A percentile compares a stretch with the other conserved stretches of the same genome.
These are phyloP conservation scores for Cirrhinus molitorella DNA, from an alignment of 2,797 vertebrate species.

Conservation along the genomic window DNA sequence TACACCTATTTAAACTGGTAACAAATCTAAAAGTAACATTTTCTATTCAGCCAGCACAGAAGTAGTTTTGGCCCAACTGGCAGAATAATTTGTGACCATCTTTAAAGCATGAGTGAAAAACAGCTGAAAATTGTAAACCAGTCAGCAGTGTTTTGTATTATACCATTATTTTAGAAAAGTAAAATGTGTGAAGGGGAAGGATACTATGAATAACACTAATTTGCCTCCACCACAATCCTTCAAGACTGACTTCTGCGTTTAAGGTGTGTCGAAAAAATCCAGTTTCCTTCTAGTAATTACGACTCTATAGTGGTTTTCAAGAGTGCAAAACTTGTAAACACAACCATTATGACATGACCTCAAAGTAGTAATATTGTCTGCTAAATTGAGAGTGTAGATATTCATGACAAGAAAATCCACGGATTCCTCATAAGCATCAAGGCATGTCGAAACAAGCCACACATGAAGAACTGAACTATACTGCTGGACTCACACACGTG, in stretches of 20 bases:
- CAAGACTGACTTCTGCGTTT: not conserved
- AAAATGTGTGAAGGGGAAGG: not conserved
- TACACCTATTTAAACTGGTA: not conserved
- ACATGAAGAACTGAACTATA: slow-evolving; percentile 14
- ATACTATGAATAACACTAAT: not conserved
- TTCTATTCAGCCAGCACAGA: not conserved
- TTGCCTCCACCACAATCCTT: not conserved
- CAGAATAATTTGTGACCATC: not conserved
- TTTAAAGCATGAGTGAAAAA: not conserved
- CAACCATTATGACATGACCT: not conserved
- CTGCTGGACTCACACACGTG: not conserved
- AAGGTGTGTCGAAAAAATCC: not conserved
- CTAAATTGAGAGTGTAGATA: not conserved
- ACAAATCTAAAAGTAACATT: not conserved
- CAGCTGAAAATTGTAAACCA: not conserved
- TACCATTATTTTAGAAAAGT: not conserved
- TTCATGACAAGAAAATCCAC: slow-evolving; percentile 25
- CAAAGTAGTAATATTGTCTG: not conserved
- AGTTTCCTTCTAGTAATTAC: not conserved
- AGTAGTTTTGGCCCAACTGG: not conserved
- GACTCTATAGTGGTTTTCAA: not conserved
- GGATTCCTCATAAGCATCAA: slow-evolving; percentile 47
- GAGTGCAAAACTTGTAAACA: not conserved
- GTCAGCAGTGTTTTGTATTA: not conserved
- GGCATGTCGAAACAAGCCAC: slow-evolving; percentile 54